Evolutionary conservation across 92 coral and sea anemone genomes (phyloP).

Genomic region (Phenganax subtilis): DNA sequence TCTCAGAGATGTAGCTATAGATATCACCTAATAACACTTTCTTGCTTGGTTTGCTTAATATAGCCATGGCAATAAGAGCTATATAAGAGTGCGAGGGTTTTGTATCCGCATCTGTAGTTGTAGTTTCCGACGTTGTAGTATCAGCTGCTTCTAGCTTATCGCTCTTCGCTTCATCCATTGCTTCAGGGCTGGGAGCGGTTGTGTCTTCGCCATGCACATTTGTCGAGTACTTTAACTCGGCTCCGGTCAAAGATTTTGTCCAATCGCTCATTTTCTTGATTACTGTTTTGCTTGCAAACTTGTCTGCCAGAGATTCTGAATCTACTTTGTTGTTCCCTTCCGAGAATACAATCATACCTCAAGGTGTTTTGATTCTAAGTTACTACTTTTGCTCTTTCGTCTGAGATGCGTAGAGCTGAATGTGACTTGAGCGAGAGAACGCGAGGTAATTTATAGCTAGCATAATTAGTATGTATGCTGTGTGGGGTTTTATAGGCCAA

Average conservation of each 20-base stretch:
- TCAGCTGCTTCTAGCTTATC: neutral
- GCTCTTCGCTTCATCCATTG: neutral
- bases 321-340: neutral
- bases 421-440: neutral
- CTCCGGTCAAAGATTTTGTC: slow-evolving; percentile 12
- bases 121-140: slow-evolving; percentile 25
- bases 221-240: neutral
- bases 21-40: slow-evolving; percentile 95
- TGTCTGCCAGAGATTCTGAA: neutral
- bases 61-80: slow-evolving; percentile 98
- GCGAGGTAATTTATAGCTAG: slow-evolving; percentile 29
- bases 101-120: slow-evolving; percentile 65
- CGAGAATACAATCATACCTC: slow-evolving; percentile 36
- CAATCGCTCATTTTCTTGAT: slow-evolving; percentile 20
- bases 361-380: no score
- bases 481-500: slow-evolving; percentile 39
- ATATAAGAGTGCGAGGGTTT: slow-evolving; percentile 96
- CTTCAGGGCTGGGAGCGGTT: neutral
- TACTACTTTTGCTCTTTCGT: neutral
- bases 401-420: neutral
- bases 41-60: slow-evolving; percentile 75
- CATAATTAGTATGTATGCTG: slow-evolving; percentile 28
- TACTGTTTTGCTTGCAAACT: neutral
- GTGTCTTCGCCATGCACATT: neutral
- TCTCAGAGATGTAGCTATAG: slow-evolving; percentile 89